Percentiles rank a stretch among this genome's conserved stretches.
Conservation (phyloP, 2,113 vertebrate species). For the Rhabdomys dilectus region DNA sequence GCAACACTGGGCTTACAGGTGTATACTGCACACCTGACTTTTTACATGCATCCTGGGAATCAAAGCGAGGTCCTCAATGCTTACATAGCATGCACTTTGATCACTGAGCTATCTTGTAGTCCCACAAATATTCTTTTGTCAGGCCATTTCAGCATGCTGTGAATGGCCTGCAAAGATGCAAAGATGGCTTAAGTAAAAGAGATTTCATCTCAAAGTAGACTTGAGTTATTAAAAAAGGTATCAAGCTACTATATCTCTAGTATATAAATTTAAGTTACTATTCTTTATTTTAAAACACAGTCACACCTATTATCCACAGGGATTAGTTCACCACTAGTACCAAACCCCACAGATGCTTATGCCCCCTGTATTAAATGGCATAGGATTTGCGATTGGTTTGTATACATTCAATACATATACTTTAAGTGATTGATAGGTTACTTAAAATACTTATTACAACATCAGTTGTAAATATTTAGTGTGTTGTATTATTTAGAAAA, state of each 20-base stretch:
- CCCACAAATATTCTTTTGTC: not conserved
- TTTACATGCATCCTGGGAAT: not conserved
- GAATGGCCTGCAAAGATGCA: not conserved
- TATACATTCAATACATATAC: not conserved
- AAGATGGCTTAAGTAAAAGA: not conserved
- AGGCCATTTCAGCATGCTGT: not conserved
- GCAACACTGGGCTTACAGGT: not conserved
- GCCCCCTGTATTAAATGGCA: not conserved
- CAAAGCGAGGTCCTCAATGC: not conserved
- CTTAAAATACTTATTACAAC: not conserved
- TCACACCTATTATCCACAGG: not conserved
- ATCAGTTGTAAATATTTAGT: not conserved
- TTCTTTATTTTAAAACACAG: not conserved
- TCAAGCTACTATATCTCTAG: not conserved
- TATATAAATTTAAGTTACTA: not conserved
- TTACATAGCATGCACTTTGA: not conserved
- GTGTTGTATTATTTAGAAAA: not conserved
- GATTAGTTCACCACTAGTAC: not conserved
- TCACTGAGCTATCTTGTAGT: not conserved
- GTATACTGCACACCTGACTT: not conserved
- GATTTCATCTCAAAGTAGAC: not conserved
- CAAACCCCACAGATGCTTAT: not conserved
- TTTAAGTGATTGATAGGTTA: not conserved
- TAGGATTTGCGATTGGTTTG: not conserved
- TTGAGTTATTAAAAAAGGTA: not conserved